phyloP scores from a whole-genome alignment of 2,113 vertebrate species.

The Ictalurus punctatus region DNA sequence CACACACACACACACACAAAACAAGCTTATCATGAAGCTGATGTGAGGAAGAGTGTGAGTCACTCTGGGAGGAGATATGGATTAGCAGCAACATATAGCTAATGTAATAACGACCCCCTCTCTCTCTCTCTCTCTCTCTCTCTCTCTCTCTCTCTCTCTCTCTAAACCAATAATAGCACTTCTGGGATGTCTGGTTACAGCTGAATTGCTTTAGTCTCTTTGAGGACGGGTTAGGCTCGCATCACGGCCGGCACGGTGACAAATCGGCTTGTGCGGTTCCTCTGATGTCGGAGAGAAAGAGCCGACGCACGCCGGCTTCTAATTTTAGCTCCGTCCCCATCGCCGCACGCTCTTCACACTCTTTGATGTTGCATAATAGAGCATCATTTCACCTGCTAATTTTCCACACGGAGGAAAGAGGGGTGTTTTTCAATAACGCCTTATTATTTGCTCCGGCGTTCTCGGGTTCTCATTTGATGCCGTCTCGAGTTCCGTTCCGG shows the following conservation, averaged over 20 bases:
- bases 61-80: conserved; percentile 52
- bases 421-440: background rate
- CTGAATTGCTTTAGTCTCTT: conserved; percentile 46
- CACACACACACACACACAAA: conserved; percentile 22
- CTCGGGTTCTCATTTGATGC: conserved; percentile 2
- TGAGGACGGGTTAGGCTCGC: conserved; percentile 34
- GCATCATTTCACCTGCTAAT: conserved; percentile 10
- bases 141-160: background rate
- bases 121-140: background rate
- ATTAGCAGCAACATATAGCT: conserved; percentile 55
- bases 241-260: conserved; percentile 21
- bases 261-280: conserved; percentile 3
- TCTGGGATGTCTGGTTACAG: conserved; percentile 36
- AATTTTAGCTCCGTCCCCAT: conserved; percentile 41
- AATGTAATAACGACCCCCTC: conserved; percentile 34
- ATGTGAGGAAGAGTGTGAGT: conserved; percentile 16
- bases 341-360: background rate
- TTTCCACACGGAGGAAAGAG: background rate
- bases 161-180: conserved; percentile 38
- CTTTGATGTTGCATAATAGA: conserved; percentile 44
- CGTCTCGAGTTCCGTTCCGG: background rate
- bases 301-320: conserved; percentile 13
- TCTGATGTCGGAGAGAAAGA: conserved; percentile 28
- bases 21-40: conserved; percentile 8
- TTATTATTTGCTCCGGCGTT: conserved; percentile 9